Evolutionary conservation across 1,140 invertebrate species (phyloP).

Genomic region (Habropoda laboriosa): DNA sequence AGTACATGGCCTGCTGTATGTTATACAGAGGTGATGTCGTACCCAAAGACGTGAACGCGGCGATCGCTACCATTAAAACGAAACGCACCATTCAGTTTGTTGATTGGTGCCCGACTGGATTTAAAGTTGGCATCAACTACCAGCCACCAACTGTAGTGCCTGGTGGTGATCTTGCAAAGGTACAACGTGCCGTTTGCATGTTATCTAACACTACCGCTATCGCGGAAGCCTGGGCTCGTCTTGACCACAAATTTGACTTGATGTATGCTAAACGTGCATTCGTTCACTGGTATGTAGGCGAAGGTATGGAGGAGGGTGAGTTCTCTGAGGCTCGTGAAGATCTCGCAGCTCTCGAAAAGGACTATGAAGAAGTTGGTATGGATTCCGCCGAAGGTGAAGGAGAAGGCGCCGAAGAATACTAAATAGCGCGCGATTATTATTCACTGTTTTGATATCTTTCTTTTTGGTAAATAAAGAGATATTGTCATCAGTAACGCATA

Average conservation of each 20-base stretch:
- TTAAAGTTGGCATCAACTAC: conserved; percentile 82
- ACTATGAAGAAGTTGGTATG: conserved; percentile 66
- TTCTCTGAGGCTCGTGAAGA: conserved; percentile 66
- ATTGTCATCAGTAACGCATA: background rate
- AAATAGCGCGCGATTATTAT: conserved; percentile 23
- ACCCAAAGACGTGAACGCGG: conserved; percentile 63
- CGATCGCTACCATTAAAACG: conserved; percentile 63
- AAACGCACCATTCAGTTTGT: conserved; percentile 81
- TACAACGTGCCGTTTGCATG: conserved; percentile 71
- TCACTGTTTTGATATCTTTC: conserved; percentile 30
- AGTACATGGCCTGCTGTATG: conserved; percentile 80
- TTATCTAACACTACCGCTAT: conserved; percentile 69
- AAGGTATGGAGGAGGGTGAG: conserved; percentile 67
- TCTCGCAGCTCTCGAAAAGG: conserved; percentile 61
- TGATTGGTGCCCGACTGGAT: conserved; percentile 88
- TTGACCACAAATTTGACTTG: conserved; percentile 64
- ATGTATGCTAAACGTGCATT: conserved; percentile 66
- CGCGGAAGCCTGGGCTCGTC: conserved; percentile 60
- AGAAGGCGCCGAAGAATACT: conserved; percentile 65
- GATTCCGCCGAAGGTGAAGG: conserved; percentile 63
- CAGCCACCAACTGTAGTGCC: conserved; percentile 64
- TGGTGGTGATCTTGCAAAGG: conserved; percentile 64
- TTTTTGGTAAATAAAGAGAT: conserved; percentile 57
- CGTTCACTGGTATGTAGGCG: conserved; percentile 65
- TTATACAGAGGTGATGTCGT: conserved; percentile 64